These are phyloP conservation scores for Nasalis larvatus DNA, from an alignment of 2,113 vertebrate genomes.

Conservation along the genomic window DNA sequence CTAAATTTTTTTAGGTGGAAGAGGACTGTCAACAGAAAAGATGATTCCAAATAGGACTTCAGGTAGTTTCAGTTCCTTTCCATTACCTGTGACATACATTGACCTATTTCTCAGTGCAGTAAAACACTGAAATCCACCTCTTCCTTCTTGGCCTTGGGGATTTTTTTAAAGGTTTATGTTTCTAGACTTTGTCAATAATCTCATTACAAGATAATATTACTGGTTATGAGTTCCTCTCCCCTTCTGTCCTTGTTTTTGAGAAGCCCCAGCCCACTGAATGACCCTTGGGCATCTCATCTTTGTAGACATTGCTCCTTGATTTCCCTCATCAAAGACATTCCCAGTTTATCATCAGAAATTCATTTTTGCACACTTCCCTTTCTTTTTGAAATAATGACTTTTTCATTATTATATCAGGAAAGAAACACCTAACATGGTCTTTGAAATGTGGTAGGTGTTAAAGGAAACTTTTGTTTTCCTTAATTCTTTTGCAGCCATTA, in stretches of 20 bases:
- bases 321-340: background rate
- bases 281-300: background rate
- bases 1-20: background rate
- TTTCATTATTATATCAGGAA: background rate
- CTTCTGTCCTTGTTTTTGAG: background rate
- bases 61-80: background rate
- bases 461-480: slow-evolving; percentile 23
- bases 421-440: background rate
- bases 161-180: background rate
- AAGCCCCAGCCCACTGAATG: background rate
- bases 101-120: background rate
- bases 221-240: background rate
- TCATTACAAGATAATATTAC: background rate
- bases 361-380: background rate
- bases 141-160: background rate
- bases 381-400: background rate
- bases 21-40: background rate
- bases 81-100: accelerated
- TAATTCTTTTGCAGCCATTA: slow-evolving; percentile 28
- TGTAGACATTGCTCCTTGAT: background rate
- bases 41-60: background rate
- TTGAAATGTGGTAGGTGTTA: slow-evolving; percentile 5
- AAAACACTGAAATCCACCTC: background rate
- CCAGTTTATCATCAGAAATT: background rate
- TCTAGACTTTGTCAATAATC: background rate